Percentiles rank a stretch among this genome's conserved stretches.
These are phyloP conservation scores for Dione vanillae DNA, from an alignment of 2,888 invertebrate genomes.

Conservation along the genomic window DNA sequence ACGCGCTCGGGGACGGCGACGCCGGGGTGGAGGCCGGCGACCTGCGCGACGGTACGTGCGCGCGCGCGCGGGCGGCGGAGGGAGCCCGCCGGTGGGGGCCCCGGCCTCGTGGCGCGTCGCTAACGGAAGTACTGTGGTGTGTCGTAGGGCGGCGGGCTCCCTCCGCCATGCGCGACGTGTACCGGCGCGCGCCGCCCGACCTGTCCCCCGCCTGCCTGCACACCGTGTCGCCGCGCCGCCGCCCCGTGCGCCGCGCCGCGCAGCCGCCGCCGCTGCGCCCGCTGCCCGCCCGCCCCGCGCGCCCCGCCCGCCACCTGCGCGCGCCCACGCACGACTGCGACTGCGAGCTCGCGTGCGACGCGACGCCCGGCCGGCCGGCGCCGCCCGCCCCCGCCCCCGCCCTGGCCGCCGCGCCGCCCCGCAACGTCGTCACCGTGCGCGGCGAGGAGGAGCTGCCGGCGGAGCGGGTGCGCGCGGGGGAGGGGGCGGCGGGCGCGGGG, in stretches of 20 bases:
- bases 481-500: conserved; percentile 47
- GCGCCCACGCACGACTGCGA: conserved; percentile 60
- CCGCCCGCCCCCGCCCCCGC: conserved; percentile 48
- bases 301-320: conserved; percentile 55
- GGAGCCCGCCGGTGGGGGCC: too few species aligned
- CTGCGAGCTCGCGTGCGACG: conserved; percentile 84
- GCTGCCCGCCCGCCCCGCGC: conserved; percentile 50
- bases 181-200: conserved; percentile 76
- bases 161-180: conserved; percentile 84
- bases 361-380: conserved; percentile 53
- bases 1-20: conserved; percentile 91
- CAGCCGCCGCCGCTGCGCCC: conserved; percentile 55
- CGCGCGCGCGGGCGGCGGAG: not conserved
- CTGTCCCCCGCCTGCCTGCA: conserved; percentile 81
- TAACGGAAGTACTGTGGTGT: conserved; percentile 20
- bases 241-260: conserved; percentile 61
- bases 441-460: conserved; percentile 89
- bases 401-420: conserved; percentile 65
- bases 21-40: conserved; percentile 97
- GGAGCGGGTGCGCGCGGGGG: conserved; percentile 53
- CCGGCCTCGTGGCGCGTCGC: too few species aligned
- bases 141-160: conserved; percentile 54
- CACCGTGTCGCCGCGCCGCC: conserved; percentile 59
- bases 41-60: conserved; percentile 90
- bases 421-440: conserved; percentile 70